phyloP scores from a whole-genome alignment of 2,113 vertebrate genomes.

The Eolophus roseicapilla region DNA sequence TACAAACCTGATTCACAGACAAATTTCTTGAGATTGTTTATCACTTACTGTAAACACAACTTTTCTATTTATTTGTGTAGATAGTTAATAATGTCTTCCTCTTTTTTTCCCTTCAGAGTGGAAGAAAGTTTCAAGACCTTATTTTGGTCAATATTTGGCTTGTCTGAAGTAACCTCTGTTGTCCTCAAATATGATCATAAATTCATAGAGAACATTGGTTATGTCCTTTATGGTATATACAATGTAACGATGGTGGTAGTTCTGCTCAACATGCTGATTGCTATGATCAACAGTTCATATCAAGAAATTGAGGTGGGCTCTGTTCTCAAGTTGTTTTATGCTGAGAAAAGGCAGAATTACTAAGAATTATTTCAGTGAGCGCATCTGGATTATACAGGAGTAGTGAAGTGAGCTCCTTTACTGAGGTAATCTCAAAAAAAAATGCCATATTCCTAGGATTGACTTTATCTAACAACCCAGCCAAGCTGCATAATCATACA shows the following conservation, averaged over 20 bases:
- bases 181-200: constrained; percentile 90
- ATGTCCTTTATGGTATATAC: constrained; percentile 88
- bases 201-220: constrained; percentile 90
- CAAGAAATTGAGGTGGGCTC: constrained; percentile 87
- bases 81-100: background rate
- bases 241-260: constrained; percentile 91
- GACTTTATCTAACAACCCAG: background rate
- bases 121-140: constrained; percentile 92
- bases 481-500: background rate
- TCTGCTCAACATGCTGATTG: constrained; percentile 89
- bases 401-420: background rate
- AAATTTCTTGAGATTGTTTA: background rate
- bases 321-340: background rate
- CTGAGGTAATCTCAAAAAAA: background rate
- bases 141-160: constrained; percentile 91
- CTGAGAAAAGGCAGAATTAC: background rate
- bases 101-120: constrained; percentile 70
- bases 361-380: background rate
- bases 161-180: constrained; percentile 88
- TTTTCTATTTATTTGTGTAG: background rate
- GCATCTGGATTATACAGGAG: background rate
- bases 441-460: background rate
- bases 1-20: background rate
- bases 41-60: too few relatives aligned
- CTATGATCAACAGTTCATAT: constrained; percentile 90